Base-by-base conservation (phyloP, 2,797 vertebrate genomes). In the Protosalanx chinensis region DNA sequence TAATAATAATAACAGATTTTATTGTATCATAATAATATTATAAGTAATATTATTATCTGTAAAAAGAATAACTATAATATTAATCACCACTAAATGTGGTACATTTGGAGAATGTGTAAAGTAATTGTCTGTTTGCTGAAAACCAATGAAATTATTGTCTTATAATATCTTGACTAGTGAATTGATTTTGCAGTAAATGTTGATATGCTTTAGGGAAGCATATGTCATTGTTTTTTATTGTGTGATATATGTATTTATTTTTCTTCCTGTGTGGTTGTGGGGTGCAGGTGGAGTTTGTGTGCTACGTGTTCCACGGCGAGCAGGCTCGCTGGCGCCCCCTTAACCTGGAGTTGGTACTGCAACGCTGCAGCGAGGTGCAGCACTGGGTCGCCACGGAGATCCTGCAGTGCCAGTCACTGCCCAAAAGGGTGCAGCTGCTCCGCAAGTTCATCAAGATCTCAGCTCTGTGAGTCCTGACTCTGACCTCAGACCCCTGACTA, bases 381-480 rank as follows among this genome's bases (percentile, higher is more conserved):
- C 95, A 96, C 90, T 98, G 97, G 97, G 95, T 98, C 15, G 96
- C 95, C 85, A 98, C 97, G 0, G 96, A 98, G 89, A 94, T 96
- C 83, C 92, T 98, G 79, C 96, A 98, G 84, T 98, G 97, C 64
- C 95, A 97, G 82, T 93, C 93, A 0, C 92, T 94, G 59, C 95
- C 95, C 0, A 96, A 97, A 84, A 91, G 97, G 0, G 85, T 95
- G 29, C 96, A 98, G 80, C 94, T 98, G 68, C 95, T 98, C 63
- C 95, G 96, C 85, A 98, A 97, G 88, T 97, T 98, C 85, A 97
- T 98, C 91, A 98, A 98, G 91, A 95, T 98, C 1, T 95, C 96
- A 0, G 95, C 96, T 5, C 93, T 97, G 97, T 98, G 88, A 95
- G 95, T 85, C 60, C 29, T 57, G 30, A 2, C 23, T 61, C 15